Evolutionary conservation across 2,888 invertebrate genomes (phyloP), one percentile per base, ranked within the genome.

Genomic region (Smittia aterrima): DNA sequence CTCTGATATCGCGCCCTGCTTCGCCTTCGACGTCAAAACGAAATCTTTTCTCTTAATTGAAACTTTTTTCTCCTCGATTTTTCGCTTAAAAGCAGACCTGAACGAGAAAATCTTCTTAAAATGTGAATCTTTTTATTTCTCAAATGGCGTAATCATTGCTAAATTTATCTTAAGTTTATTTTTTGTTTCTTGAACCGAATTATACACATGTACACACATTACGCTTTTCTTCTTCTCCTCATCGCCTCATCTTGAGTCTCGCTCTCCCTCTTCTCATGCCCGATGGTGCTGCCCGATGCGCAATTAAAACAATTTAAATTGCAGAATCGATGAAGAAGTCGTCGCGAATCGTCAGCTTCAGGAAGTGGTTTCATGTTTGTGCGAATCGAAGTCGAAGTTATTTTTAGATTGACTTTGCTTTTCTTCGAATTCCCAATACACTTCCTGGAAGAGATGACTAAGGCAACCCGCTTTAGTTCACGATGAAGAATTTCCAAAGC

Each of bases 121-220:
- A 72, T 72, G 72, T 72, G 72, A 72, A 58, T 72, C 27, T 72
- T 62, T 72, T 62, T 32, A 54, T 54, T 72, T 66, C 62, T 38
- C 16, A 66, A 66, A 74, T 74, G 66, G 66, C 74, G 74, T 74
- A 74, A 74, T 74, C 74, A 47, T 64, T 74, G 66, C 74, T 74
- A 74, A 74, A 74, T 66, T 74, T 74, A 74, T 74, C 74, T 74
- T 74, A 24, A 74, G 58, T 70, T 40, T 53, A 24, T 24, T 70
- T 70, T 53, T 70, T 53, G 47, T 70, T 71, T 72, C 72, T 62
- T 72, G 72, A 72, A 72, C 72, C 54, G 58, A 62, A 38, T 72
- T 72, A 22, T 72, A 58, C 32, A 72, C 72, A 72, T 27, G 54
- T 40, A 40, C 18, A 47, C 70, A 53, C 64, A 64, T 64, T 64